Conservation (phyloP, 2,113 vertebrate species). For the Ursus arctos region DNA sequence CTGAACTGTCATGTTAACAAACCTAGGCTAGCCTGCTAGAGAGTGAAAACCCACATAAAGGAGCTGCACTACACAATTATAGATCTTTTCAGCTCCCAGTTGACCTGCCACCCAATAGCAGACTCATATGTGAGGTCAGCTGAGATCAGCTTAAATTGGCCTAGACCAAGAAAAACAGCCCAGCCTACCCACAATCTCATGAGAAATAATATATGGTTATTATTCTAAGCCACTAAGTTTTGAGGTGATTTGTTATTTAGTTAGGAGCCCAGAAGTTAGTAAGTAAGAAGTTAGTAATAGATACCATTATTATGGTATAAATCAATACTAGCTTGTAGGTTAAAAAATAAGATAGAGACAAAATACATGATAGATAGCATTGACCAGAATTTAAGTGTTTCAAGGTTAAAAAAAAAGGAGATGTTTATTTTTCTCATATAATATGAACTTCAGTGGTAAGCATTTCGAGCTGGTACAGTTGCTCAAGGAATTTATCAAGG, state of each 20-base stretch:
- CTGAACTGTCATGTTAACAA: not conserved
- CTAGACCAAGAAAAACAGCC: not conserved
- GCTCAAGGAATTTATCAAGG: constrained; percentile 31
- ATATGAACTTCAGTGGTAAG: not conserved
- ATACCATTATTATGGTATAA: not conserved
- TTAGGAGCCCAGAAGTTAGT: not conserved
- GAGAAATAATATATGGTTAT: not conserved
- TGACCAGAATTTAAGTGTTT: not conserved
- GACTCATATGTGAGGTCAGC: not conserved
- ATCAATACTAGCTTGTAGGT: not conserved
- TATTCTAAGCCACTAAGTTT: not conserved
- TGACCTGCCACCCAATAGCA: not conserved
- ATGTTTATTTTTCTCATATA: constrained; percentile 9
- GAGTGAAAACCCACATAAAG: not conserved
- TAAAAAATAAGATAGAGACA: constrained; percentile 46
- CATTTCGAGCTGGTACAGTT: constrained; percentile 10
- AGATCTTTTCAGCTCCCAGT: not conserved
- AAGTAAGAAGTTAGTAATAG: not conserved
- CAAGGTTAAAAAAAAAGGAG: not conserved
- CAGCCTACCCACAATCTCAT: not conserved
- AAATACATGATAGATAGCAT: not conserved
- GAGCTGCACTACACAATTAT: not conserved
- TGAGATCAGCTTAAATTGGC: not conserved
- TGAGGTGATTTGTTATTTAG: constrained; percentile 14
- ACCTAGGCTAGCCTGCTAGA: not conserved